A percentile compares a stretch with the other conserved stretches of the same genome.
Evolutionary conservation across 2,113 vertebrate genomes (phyloP).

Genomic region (Numida meleagris): DNA sequence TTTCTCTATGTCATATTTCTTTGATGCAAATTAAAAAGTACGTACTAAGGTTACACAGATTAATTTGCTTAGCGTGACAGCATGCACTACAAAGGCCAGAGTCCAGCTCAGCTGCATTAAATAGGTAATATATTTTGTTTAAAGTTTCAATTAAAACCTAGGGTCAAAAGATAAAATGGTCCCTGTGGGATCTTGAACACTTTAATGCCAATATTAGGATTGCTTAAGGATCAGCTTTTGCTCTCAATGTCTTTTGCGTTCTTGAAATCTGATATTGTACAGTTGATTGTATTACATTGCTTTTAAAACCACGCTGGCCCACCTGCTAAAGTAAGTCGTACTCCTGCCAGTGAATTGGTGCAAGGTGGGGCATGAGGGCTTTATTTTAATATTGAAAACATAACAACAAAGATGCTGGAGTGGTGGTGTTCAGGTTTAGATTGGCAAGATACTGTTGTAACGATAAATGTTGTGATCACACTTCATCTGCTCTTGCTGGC

Average conservation of each 20-base stretch:
- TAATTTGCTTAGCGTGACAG: conserved; percentile 73
- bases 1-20: conserved; percentile 46
- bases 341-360: conserved; percentile 64
- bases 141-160: conserved; percentile 81
- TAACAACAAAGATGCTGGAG: conserved; percentile 27
- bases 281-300: conserved; percentile 82
- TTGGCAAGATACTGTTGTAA: background rate
- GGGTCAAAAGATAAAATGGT: conserved; percentile 76
- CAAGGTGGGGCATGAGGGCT: conserved; percentile 45
- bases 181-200: conserved; percentile 68
- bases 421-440: conserved; percentile 2
- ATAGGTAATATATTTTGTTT: conserved; percentile 82
- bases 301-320: conserved; percentile 77
- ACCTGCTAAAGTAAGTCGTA: conserved; percentile 82
- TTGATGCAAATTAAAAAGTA: conserved; percentile 65
- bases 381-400: conserved; percentile 56
- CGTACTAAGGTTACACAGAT: conserved; percentile 63
- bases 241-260: conserved; percentile 75
- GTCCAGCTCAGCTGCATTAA: conserved; percentile 75
- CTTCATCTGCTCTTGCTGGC: background rate
- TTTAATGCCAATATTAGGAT: conserved; percentile 76
- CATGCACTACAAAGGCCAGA: conserved; percentile 66
- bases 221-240: conserved; percentile 69
- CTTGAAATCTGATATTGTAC: conserved; percentile 78
- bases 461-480: background rate